Conservation (phyloP, 2,113 vertebrate species). For the Climacteris rufus region DNA sequence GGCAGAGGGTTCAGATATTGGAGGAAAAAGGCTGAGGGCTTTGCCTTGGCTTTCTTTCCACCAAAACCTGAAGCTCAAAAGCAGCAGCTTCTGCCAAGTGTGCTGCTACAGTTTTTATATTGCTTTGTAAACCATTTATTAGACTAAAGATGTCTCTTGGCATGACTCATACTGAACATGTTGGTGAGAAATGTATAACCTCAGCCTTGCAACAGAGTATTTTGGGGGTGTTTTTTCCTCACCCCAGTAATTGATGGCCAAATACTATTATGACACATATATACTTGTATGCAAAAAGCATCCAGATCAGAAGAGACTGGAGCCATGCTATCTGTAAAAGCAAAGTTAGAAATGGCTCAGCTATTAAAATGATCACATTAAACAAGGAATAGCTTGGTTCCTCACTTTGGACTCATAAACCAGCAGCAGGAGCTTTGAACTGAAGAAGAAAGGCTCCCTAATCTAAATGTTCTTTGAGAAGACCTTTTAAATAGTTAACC, state of each 20-base stretch:
- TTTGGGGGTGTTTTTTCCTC: not conserved
- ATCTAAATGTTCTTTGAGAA: not conserved
- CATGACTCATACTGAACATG: not conserved
- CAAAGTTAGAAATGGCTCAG: not conserved
- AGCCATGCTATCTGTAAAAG: not conserved
- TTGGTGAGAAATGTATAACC: not conserved
- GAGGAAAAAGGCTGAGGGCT: no score
- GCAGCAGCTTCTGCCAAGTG: no score
- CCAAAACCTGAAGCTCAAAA: no score
- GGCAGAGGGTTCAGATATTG: no score
- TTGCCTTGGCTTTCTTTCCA: no score
- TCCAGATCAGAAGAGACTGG: not conserved
- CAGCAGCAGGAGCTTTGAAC: slow-evolving; percentile 33
- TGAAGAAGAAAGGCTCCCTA: slow-evolving; percentile 13
- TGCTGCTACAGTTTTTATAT: no score
- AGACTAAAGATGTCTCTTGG: not conserved
- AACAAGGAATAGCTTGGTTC: slow-evolving; percentile 21
- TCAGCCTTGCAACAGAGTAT: not conserved
- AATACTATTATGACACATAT: not conserved
- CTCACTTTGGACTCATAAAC: slow-evolving; percentile 25
- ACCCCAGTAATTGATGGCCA: not conserved
- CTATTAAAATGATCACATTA: slow-evolving; percentile 8
- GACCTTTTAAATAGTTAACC: slow-evolving; percentile 40
- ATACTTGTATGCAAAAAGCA: not conserved
- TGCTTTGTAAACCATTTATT: not conserved